Base-by-base conservation (phyloP, 2,888 invertebrate species). In the Lepidonotus clava region DNA sequence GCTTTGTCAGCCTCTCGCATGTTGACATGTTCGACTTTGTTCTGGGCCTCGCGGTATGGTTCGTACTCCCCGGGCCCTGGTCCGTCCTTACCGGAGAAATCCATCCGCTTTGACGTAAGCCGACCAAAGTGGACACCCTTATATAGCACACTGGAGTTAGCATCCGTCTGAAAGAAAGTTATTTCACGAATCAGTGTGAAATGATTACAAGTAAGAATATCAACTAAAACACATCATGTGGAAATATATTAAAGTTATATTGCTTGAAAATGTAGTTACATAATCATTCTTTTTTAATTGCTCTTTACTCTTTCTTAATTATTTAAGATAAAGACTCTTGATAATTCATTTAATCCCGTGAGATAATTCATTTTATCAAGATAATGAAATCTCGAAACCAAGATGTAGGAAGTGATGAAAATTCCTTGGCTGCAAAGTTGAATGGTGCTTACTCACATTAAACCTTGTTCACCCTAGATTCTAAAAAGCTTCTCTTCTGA, bases 31-130 rank as follows among this genome's bases (percentile, higher is more conserved):
- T 86, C 87, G 41, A 86, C 34, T n/a, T 80, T 56, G 11, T 51
- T 41, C 14, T 24, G 90, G 87, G 76, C 87, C 88, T 38, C 24
- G 28, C 53, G 36, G 85, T 90, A 92, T 0, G 93, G 93, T 32
- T 94, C 94, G 89, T 94, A 94, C 84, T 93, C 92, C 2, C 94
- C 94, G 0, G 94, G 94, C 6, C 93, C 94, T 0, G 93, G 94
- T 0, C 93, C 94, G 0, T 89, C 86, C 66, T 90, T 91, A 11
- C 92, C 93, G 21, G 86, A 87, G 84, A 94, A 91, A 84, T 92
- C 92, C 83, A 90, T 89, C 51, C 93, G 86, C 86, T 92, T 91
- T 14, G 92, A 91, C 5, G 94, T 91, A 86, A 91, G 88, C 83
- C 93, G 93, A 21, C 93, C 92, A 89, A 93, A 94, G 88, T 93